These are phyloP conservation scores for Lysiphlebus fabarum DNA, from an alignment of 1,140 invertebrate species.

Conservation along the genomic window DNA sequence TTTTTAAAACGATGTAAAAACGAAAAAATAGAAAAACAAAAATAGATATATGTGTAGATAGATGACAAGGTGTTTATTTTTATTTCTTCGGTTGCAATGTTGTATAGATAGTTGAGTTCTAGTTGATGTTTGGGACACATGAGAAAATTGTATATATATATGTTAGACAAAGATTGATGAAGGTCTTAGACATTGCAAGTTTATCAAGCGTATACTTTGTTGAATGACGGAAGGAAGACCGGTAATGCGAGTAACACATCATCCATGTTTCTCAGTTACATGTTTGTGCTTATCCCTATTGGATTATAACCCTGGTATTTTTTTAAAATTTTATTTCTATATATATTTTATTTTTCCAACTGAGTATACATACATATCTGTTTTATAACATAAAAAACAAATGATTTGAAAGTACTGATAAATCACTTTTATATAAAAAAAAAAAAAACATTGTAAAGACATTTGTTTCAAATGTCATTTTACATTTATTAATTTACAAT, in stretches of 20 bases:
- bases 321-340: background rate
- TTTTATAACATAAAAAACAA: no score
- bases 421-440: no score
- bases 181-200: slow-evolving; percentile 22
- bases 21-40: background rate
- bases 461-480: no score
- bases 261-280: slow-evolving; percentile 9
- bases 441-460: no score
- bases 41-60: slow-evolving; percentile 6
- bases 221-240: slow-evolving; percentile 4
- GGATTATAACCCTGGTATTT: background rate
- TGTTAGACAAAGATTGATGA: slow-evolving; percentile 24
- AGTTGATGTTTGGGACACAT: background rate
- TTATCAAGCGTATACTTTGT: slow-evolving; percentile 26
- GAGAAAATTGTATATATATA: slow-evolving; percentile 21
- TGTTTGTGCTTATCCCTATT: slow-evolving; percentile 17
- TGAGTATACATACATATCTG: background rate
- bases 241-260: slow-evolving; percentile 20
- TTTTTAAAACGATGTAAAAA: background rate
- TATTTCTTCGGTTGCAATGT: background rate
- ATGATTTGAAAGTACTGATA: no score
- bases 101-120: no score
- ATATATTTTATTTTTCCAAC: background rate
- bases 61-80: slow-evolving; percentile 5
- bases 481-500: no score